Evolutionary conservation across 2,888 invertebrate genomes (phyloP).

Genomic region (Rutpela maculata): DNA sequence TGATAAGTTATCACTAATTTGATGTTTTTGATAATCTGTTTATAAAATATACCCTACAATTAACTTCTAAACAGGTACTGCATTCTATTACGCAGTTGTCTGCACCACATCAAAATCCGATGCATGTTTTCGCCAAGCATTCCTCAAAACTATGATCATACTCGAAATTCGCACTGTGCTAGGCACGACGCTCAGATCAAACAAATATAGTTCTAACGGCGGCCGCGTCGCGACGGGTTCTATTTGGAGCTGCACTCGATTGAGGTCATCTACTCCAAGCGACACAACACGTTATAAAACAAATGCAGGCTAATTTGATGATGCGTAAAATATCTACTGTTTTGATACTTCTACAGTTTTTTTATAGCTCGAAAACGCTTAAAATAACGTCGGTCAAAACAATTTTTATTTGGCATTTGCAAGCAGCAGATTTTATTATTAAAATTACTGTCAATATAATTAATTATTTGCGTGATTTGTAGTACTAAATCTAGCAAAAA

Average conservation of each 20-base stretch:
- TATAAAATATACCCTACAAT: slow-evolving; percentile 16
- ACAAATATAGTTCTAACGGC: slow-evolving; percentile 46
- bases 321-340: slow-evolving; percentile 54
- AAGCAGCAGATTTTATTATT: neutral
- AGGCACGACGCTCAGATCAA: slow-evolving; percentile 41
- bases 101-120: slow-evolving; percentile 10
- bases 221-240: slow-evolving; percentile 60
- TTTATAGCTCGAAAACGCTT: slow-evolving; percentile 49
- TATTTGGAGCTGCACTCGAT: slow-evolving; percentile 67
- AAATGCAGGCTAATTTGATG: slow-evolving; percentile 54
- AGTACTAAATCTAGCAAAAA: neutral
- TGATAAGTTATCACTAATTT: slow-evolving; percentile 44
- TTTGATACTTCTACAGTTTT: slow-evolving; percentile 52
- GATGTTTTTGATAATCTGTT: slow-evolving; percentile 23
- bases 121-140: slow-evolving; percentile 6
- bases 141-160: slow-evolving; percentile 21
- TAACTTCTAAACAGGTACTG: slow-evolving; percentile 17
- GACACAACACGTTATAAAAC: slow-evolving; percentile 54
- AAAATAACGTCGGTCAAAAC: slow-evolving; percentile 26
- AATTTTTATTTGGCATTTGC: neutral
- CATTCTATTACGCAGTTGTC: slow-evolving; percentile 18
- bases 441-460: neutral
- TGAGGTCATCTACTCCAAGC: slow-evolving; percentile 65
- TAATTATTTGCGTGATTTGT: neutral
- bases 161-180: slow-evolving; percentile 27